Conservation (phyloP, 2,888 invertebrate genomes). For the Euclidia mi region DNA sequence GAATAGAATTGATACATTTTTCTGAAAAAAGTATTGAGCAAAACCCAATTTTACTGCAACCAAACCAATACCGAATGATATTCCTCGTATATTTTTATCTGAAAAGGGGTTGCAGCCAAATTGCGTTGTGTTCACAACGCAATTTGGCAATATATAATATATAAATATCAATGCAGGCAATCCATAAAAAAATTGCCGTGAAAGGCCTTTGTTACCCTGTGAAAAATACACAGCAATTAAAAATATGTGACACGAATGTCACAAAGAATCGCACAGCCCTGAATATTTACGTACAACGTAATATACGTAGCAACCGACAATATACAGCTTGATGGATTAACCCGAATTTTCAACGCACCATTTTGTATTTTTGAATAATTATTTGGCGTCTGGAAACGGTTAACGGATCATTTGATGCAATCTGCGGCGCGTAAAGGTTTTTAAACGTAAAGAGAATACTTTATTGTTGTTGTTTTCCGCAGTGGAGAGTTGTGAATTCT, state of each 20-base stretch:
- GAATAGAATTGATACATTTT: no score
- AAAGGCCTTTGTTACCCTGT: no score
- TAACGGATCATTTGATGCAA: conserved; percentile 23
- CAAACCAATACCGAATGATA: no score
- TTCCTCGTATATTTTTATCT: no score
- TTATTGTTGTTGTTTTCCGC: conserved; percentile 1
- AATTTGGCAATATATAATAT: no score
- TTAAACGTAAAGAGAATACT: not conserved
- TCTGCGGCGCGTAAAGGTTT: conserved; percentile 5
- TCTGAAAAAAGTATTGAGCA: no score
- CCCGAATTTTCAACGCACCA: conserved; percentile 8
- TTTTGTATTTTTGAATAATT: conserved; percentile 26
- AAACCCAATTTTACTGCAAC: no score
- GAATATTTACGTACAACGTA: conserved; percentile 11
- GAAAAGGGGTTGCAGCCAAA: no score
- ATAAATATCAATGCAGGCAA: no score
- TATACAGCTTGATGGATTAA: conserved; percentile 20
- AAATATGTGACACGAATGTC: not conserved
- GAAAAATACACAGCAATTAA: no score
- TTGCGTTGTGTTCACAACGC: no score
- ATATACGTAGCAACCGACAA: not conserved
- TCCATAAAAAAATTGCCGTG: no score
- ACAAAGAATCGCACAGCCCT: conserved; percentile 10
- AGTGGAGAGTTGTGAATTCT: not conserved
- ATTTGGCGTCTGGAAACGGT: conserved; percentile 15